Percentiles rank a stretch among this genome's conserved stretches.
phyloP scores from a whole-genome alignment of 2,797 vertebrate genomes.

The Gobio occitaniae region DNA sequence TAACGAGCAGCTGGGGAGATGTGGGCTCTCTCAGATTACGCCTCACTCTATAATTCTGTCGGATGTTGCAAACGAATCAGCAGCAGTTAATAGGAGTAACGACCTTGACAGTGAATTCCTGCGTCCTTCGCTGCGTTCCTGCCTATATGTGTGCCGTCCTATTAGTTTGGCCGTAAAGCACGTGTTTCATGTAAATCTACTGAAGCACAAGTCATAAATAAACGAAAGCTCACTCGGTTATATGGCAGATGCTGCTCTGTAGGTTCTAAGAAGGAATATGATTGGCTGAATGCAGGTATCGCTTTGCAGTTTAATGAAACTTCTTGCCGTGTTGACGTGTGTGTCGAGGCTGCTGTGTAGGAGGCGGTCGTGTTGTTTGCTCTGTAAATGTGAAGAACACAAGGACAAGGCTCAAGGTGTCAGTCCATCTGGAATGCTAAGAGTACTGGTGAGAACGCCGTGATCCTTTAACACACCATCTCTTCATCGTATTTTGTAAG shows the following conservation, averaged over 20 bases:
- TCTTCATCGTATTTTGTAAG: background rate
- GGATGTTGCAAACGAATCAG: constrained; percentile 51
- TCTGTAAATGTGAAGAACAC: constrained; percentile 46
- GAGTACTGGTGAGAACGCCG: constrained; percentile 31
- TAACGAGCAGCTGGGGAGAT: constrained; percentile 39
- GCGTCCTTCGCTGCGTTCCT: constrained; percentile 38
- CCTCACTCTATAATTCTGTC: constrained; percentile 55
- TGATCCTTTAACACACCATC: background rate
- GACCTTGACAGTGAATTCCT: constrained; percentile 54
- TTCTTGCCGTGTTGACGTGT: background rate
- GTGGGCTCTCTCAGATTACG: constrained; percentile 47
- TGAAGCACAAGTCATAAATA: constrained; percentile 23
- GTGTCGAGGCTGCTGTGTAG: constrained; percentile 42
- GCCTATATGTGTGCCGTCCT: constrained; percentile 33
- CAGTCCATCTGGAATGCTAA: constrained; percentile 56
- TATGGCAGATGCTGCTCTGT: background rate
- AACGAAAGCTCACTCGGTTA: background rate
- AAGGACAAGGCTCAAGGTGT: constrained; percentile 56
- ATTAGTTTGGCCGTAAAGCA: constrained; percentile 44
- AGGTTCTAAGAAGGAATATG: background rate
- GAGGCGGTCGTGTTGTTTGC: constrained; percentile 44
- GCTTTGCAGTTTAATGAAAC: background rate
- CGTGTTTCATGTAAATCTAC: constrained; percentile 30
- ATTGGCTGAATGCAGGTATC: background rate
- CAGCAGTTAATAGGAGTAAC: constrained; percentile 52